Evolutionary conservation across 2,797 vertebrate species (phyloP).

Genomic region (Oreochromis grahami): DNA sequence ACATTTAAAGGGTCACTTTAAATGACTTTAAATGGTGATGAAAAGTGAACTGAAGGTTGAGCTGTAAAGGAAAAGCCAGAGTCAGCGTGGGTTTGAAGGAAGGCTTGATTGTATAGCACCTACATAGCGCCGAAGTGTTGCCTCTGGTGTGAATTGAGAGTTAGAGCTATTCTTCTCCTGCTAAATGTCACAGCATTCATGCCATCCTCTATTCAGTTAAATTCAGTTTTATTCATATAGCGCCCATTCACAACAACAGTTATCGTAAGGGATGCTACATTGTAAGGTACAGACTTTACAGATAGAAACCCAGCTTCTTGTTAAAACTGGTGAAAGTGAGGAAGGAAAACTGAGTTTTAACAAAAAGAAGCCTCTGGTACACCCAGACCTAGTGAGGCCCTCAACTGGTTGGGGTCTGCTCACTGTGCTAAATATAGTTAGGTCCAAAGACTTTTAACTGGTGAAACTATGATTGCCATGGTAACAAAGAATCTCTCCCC

Average conservation of each 20-base stretch:
- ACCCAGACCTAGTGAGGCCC: background rate
- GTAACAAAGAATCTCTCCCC: slow-evolving; percentile 28
- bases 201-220: background rate
- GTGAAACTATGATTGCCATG: slow-evolving; percentile 21
- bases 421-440: background rate
- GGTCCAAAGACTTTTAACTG: background rate
- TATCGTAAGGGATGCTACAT: background rate
- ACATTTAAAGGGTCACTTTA: background rate
- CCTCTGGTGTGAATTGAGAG: slow-evolving; percentile 19
- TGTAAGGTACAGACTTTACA: background rate
- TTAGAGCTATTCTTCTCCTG: background rate
- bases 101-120: background rate
- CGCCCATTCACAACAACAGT: background rate
- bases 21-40: background rate
- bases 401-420: background rate
- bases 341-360: background rate
- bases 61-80: background rate
- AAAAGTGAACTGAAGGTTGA: background rate
- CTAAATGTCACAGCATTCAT: slow-evolving; percentile 14
- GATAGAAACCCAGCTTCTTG: background rate
- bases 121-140: slow-evolving; percentile 3
- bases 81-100: background rate
- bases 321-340: background rate
- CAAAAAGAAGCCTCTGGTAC: background rate
- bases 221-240: background rate